Evolutionary conservation across 2,113 vertebrate species (phyloP).

Genomic region (Sula dactylatra): DNA sequence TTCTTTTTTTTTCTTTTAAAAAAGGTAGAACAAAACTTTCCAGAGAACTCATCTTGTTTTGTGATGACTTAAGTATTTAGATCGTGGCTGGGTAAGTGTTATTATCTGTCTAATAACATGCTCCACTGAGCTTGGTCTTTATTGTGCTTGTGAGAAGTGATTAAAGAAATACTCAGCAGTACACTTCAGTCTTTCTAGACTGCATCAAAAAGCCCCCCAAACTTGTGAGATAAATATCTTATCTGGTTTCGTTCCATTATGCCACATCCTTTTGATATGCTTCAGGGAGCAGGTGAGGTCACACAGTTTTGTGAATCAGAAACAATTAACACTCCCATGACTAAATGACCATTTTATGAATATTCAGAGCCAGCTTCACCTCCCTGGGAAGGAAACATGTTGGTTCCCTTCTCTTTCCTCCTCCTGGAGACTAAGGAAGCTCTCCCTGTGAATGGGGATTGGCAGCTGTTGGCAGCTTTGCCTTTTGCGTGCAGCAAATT

Average conservation of each 20-base stretch:
- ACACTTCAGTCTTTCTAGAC: neutral
- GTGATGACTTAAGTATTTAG: conserved; percentile 20
- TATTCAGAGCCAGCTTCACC: conserved; percentile 75
- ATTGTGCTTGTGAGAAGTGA: conserved; percentile 22
- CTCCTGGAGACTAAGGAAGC: conserved; percentile 46
- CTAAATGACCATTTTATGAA: conserved; percentile 78
- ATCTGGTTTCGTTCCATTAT: conserved; percentile 11
- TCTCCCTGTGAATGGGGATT: conserved; percentile 71
- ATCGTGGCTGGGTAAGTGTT: conserved; percentile 14
- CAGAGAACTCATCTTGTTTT: neutral
- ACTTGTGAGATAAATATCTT: conserved; percentile 6
- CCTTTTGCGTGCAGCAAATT: conserved; percentile 73
- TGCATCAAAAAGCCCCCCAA: conserved; percentile 15
- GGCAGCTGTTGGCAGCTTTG: conserved; percentile 74
- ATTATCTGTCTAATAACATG: conserved; percentile 60
- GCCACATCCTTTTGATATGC: conserved; percentile 22
- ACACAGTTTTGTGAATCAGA: conserved; percentile 54
- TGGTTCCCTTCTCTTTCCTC: conserved; percentile 64
- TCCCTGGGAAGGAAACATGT: conserved; percentile 75
- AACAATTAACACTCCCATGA: conserved; percentile 76
- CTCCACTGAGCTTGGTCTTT: conserved; percentile 37
- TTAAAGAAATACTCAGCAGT: conserved; percentile 39
- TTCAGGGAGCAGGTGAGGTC: conserved; percentile 70
- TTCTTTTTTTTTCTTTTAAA: neutral
- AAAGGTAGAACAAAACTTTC: neutral